Conservation (phyloP, 2,888 invertebrate species). For the Sclerodermus sp. region DNA sequence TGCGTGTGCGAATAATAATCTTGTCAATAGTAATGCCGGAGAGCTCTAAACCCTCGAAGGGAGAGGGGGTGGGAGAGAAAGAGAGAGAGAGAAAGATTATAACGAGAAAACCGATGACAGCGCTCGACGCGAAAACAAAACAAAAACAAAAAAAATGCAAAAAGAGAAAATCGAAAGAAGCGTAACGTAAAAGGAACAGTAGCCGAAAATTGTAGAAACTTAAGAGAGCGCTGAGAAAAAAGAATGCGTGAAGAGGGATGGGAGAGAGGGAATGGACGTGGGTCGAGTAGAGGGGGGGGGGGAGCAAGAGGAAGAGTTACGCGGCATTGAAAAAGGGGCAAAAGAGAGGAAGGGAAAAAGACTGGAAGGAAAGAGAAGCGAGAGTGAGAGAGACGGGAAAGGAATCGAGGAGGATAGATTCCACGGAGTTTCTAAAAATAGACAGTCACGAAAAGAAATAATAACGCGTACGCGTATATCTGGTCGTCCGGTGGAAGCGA, state of each 20-base stretch:
- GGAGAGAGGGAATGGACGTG: constrained; percentile 4
- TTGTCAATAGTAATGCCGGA: not conserved
- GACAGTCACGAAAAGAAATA: constrained; percentile 29
- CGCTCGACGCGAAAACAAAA: no score
- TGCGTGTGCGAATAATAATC: constrained; percentile 9
- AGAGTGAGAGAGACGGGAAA: not conserved
- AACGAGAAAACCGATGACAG: no score
- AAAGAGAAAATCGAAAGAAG: constrained; percentile 6
- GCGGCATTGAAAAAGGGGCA: not conserved
- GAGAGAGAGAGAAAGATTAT: no score
- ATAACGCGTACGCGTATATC: constrained; percentile 31
- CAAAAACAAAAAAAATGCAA: constrained; percentile 5
- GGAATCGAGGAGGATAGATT: constrained; percentile 15
- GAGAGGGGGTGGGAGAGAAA: no score
- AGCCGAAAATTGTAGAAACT: not conserved
- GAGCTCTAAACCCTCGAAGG: not conserved
- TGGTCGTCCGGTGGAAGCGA: constrained; percentile 9
- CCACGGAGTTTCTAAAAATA: constrained; percentile 32
- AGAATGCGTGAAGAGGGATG: constrained; percentile 1
- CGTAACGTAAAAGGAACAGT: no score
- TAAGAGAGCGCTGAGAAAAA: not conserved
- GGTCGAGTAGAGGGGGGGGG: constrained; percentile 9
- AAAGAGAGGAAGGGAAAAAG: no score
- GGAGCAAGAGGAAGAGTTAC: not conserved
- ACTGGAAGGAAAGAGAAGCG: constrained; percentile 5